Percentiles rank a stretch among this genome's conserved stretches.
Evolutionary conservation across 1,140 invertebrate genomes (phyloP).

Genomic region (Cydia fagiglandana): DNA sequence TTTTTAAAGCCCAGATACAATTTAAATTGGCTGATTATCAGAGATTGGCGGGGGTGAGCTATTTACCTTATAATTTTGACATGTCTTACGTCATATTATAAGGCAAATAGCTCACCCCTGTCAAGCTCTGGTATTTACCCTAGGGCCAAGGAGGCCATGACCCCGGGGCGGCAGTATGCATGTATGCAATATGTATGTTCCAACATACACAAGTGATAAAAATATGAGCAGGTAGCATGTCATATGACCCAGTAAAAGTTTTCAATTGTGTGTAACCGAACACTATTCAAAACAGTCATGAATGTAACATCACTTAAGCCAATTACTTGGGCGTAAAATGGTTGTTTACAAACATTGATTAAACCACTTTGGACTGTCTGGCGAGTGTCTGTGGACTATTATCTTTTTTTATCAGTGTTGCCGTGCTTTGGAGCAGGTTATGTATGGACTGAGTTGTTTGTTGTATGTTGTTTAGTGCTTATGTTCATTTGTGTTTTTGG

Average conservation of each 20-base stretch:
- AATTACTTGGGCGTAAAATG: neutral
- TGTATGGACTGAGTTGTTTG: neutral
- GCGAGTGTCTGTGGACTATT: slow-evolving; percentile 1
- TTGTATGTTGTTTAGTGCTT: neutral
- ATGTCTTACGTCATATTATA: no score
- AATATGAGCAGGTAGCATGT: neutral
- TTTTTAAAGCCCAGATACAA: no score
- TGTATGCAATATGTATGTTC: no score
- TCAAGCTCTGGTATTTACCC: no score
- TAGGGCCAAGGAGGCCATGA: no score
- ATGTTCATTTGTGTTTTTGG: neutral
- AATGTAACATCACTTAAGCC: slow-evolving; percentile 4
- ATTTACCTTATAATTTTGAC: no score
- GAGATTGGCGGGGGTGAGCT: no score
- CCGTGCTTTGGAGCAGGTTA: neutral
- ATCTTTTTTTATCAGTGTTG: neutral
- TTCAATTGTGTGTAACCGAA: neutral
- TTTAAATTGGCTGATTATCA: no score
- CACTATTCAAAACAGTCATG: slow-evolving; percentile 2
- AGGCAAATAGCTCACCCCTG: no score
- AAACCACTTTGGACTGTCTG: neutral
- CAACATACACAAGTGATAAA: no score
- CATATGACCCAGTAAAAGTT: neutral
- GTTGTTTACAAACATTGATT: slow-evolving; percentile 19
- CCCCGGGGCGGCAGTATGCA: no score